A percentile compares a stretch with the other conserved stretches of the same genome.
Evolutionary conservation across 1,140 invertebrate species (phyloP).

Genomic region (Telenomus remus): DNA sequence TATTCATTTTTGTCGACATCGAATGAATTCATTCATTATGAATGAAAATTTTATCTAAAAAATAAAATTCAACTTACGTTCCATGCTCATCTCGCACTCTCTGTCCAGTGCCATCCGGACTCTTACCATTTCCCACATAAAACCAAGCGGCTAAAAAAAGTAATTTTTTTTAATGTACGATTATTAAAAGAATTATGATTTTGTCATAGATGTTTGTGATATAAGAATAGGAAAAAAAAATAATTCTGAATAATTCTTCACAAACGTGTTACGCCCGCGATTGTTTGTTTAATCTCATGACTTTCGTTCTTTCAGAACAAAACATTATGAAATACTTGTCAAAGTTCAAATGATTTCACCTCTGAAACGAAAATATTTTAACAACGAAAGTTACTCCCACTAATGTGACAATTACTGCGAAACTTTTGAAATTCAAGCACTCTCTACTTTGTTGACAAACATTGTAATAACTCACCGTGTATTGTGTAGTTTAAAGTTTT

Average conservation of each 20-base stretch:
- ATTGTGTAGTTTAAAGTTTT: conserved; percentile 1
- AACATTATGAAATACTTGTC: conserved; percentile 5
- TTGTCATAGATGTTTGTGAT: too few relatives aligned
- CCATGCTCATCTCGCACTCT: conserved; percentile 88
- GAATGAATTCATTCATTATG: too few relatives aligned
- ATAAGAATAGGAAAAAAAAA: conserved; percentile 1
- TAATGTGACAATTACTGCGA: conserved; percentile 22
- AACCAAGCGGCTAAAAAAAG: conserved; percentile 87
- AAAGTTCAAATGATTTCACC: conserved; percentile 28
- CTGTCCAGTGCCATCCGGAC: conserved; percentile 81
- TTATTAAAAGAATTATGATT: too few relatives aligned
- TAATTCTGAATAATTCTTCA: neutral
- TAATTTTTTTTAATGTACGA: conserved; percentile 12
- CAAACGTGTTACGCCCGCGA: too few relatives aligned
- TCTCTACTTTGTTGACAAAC: conserved; percentile 6
- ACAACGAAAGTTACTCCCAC: conserved; percentile 23
- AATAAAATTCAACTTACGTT: conserved; percentile 76
- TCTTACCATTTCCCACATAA: conserved; percentile 85
- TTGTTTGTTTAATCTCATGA: too few relatives aligned
- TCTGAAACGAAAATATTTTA: conserved; percentile 12
- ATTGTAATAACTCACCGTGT: neutral
- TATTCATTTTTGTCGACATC: too few relatives aligned
- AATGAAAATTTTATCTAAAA: too few relatives aligned
- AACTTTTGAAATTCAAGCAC: conserved; percentile 10
- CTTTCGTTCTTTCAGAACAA: neutral